Conservation (phyloP, 1,140 invertebrate genomes). For the Calycopis cecrops region DNA sequence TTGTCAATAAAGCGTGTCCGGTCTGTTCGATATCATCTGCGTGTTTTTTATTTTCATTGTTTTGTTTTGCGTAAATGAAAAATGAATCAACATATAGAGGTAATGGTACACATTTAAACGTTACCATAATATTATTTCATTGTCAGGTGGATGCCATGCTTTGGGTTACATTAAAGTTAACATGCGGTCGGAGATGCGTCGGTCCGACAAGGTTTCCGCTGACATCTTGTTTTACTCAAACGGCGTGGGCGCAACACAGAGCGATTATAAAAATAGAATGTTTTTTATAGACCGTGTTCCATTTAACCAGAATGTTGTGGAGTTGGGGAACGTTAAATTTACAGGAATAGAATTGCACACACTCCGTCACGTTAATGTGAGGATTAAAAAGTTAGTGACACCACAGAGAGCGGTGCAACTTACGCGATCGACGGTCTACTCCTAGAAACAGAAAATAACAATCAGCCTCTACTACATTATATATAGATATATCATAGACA, state of each 20-base stretch:
- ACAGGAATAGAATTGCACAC: slow-evolving; percentile 41
- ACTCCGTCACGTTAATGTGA: slow-evolving; percentile 56
- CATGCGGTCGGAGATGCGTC: slow-evolving; percentile 49
- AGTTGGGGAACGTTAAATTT: slow-evolving; percentile 36
- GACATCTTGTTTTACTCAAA: slow-evolving; percentile 44
- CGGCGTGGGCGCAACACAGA: slow-evolving; percentile 56
- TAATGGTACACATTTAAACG: slow-evolving; percentile 40
- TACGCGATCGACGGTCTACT: slow-evolving; percentile 76
- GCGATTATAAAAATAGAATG: slow-evolving; percentile 53
- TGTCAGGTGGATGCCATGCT: slow-evolving; percentile 49
- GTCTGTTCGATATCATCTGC: slow-evolving; percentile 34
- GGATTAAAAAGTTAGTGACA: slow-evolving; percentile 69
- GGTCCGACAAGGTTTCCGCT: slow-evolving; percentile 39
- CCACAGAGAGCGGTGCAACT: slow-evolving; percentile 73
- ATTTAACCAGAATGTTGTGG: slow-evolving; percentile 40
- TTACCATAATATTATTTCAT: slow-evolving; percentile 33
- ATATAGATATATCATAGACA: slow-evolving; percentile 42
- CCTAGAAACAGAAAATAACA: slow-evolving; percentile 76
- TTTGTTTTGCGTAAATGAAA: slow-evolving; percentile 33
- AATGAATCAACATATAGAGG: slow-evolving; percentile 38
- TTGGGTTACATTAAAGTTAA: slow-evolving; percentile 36
- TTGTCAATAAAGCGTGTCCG: slow-evolving; percentile 37
- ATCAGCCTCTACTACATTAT: slow-evolving; percentile 64
- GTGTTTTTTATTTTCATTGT: slow-evolving; percentile 29
- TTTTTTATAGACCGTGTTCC: slow-evolving; percentile 31